A percentile compares a stretch with the other conserved stretches of the same genome.
phyloP scores from a whole-genome alignment of 1,140 invertebrate genomes.

The Hetaerina americana region DNA sequence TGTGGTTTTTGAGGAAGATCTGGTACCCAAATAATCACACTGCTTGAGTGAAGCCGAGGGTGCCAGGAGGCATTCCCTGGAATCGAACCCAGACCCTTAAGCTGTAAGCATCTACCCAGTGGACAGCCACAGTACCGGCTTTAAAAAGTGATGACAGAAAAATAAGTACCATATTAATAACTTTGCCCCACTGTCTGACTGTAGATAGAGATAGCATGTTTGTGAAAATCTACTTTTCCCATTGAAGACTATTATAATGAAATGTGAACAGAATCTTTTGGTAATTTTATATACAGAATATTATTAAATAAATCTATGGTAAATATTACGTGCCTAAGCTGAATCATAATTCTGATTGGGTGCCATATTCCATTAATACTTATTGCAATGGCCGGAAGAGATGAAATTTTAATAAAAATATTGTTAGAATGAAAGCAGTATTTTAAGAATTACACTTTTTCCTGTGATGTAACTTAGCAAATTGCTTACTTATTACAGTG shows the following conservation, averaged over 20 bases:
- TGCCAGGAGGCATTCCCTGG: neutral
- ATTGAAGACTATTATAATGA: too few species aligned
- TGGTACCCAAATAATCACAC: neutral
- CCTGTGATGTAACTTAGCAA: neutral
- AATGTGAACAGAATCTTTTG: too few species aligned
- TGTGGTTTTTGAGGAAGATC: neutral
- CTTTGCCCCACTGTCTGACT: too few species aligned
- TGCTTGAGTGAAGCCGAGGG: neutral
- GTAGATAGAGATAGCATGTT: too few species aligned
- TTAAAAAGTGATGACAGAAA: too few species aligned
- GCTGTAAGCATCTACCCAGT: too few species aligned
- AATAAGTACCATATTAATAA: too few species aligned
- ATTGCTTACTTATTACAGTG: slow-evolving; percentile 46
- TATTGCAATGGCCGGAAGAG: neutral
- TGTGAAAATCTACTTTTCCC: too few species aligned
- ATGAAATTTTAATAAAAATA: slow-evolving; percentile 5
- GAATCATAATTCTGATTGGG: slow-evolving; percentile 6
- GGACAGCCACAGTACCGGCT: too few species aligned
- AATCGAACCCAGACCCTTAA: neutral
- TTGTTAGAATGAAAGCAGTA: slow-evolving; percentile 12
- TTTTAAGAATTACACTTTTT: neutral
- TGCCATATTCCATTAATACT: neutral
- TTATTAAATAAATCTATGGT: slow-evolving; percentile 13
- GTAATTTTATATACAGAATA: neutral
- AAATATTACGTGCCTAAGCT: slow-evolving; percentile 10